These are phyloP conservation scores for Torymus aiolomorphi DNA, from an alignment of 2,888 invertebrate genomes.

Conservation along the genomic window DNA sequence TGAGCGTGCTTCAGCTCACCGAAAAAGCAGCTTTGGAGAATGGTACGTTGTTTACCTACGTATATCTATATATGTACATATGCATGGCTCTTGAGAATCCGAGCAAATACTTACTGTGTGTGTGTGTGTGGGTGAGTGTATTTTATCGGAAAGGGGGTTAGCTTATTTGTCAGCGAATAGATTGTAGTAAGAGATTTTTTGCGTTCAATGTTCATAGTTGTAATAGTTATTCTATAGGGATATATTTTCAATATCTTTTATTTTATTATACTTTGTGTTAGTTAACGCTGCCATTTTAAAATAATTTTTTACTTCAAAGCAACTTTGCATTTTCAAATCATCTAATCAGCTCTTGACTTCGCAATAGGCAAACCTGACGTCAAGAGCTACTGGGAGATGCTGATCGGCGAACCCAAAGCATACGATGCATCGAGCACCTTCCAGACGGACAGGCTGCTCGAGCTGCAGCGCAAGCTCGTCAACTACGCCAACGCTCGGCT, in stretches of 20 bases:
- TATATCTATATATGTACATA: too few relatives aligned
- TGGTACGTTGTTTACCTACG: conserved; percentile 61
- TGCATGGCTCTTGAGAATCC: too few relatives aligned
- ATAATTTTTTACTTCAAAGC: conserved; percentile 16
- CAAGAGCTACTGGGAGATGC: conserved; percentile 69
- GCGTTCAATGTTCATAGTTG: too few relatives aligned
- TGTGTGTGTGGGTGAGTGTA: too few relatives aligned
- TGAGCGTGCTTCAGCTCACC: conserved; percentile 62
- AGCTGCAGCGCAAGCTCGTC: conserved; percentile 64
- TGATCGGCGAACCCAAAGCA: conserved; percentile 66
- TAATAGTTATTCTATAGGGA: too few relatives aligned
- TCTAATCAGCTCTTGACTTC: too few relatives aligned
- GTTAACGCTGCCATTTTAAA: neutral
- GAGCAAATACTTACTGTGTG: too few relatives aligned
- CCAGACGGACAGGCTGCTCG: conserved; percentile 64
- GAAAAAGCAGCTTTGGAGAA: conserved; percentile 67
- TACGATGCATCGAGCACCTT: conserved; percentile 61
- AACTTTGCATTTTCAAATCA: too few relatives aligned
- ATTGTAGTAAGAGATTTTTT: too few relatives aligned
- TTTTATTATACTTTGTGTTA: neutral
- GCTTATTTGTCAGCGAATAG: too few relatives aligned
- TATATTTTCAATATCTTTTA: too few relatives aligned
- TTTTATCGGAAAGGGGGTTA: too few relatives aligned
- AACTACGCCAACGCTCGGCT: conserved; percentile 63
- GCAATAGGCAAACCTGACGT: conserved; percentile 61